Evolutionary conservation across 2,888 invertebrate species (phyloP).

Genomic region (Tromatobia lineatoria): DNA sequence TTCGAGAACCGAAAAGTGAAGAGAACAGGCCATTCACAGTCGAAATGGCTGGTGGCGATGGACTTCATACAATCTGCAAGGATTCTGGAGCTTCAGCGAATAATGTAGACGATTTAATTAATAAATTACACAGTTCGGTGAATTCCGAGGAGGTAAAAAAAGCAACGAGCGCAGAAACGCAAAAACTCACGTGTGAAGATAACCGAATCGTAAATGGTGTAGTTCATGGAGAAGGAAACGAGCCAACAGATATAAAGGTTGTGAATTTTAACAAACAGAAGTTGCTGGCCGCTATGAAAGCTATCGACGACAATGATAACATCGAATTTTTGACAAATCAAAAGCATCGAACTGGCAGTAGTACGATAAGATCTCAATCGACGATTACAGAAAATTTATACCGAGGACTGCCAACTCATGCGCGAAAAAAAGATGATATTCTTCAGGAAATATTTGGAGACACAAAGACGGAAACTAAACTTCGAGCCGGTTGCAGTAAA

Average conservation of each 20-base stretch:
- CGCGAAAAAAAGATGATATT: conserved; percentile 78
- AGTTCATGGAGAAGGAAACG: neutral
- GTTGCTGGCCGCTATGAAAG: conserved; percentile 88
- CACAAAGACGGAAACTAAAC: conserved; percentile 75
- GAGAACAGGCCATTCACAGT: neutral
- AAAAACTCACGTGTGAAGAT: conserved; percentile 12
- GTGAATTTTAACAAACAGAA: conserved; percentile 86
- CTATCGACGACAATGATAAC: conserved; percentile 87
- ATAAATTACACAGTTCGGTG: neutral
- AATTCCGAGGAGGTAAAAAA: neutral
- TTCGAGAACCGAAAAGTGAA: neutral
- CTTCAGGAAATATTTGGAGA: conserved; percentile 79
- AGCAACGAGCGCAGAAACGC: neutral
- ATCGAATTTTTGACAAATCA: conserved; percentile 78
- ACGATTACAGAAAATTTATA: conserved; percentile 81
- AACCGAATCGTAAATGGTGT: conserved; percentile 16
- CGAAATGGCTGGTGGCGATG: conserved; percentile 10
- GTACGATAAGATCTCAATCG: conserved; percentile 73
- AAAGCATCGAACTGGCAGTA: conserved; percentile 71
- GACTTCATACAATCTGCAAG: neutral
- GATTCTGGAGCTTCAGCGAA: conserved; percentile 1
- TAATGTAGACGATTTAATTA: conserved; percentile 7
- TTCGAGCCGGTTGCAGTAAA: conserved; percentile 75
- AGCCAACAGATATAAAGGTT: conserved; percentile 62
- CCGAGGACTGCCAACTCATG: conserved; percentile 80